phyloP scores from a whole-genome alignment of 2,113 vertebrate species.

The Macquaria australasica region DNA sequence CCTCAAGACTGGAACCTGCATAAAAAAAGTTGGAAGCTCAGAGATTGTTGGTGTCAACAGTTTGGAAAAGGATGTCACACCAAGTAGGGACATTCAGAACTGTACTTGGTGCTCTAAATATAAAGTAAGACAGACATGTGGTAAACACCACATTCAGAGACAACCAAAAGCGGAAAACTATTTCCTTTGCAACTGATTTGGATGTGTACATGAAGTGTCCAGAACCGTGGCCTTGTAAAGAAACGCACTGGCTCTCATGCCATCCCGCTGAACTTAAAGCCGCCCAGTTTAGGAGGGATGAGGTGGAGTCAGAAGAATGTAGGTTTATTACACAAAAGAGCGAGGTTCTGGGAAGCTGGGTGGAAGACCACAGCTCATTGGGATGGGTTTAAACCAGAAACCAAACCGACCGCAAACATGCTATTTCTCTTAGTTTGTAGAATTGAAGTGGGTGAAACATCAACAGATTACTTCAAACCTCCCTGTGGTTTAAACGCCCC shows the following conservation, averaged over 20 bases:
- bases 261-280: conserved; percentile 25
- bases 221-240: conserved; percentile 33
- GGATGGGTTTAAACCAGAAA: conserved; percentile 59
- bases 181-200: conserved; percentile 38
- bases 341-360: conserved; percentile 57
- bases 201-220: conserved; percentile 39
- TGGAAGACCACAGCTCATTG: conserved; percentile 58
- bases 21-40: not conserved
- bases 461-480: conserved; percentile 71
- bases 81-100: conserved; percentile 25
- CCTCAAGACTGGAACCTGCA: not conserved
- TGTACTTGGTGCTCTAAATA: conserved; percentile 32
- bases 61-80: conserved; percentile 33
- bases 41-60: conserved; percentile 1
- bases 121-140: conserved; percentile 45
- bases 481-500: conserved; percentile 50
- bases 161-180: conserved; percentile 31
- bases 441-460: conserved; percentile 63
- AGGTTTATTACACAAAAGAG: conserved; percentile 53
- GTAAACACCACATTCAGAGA: conserved; percentile 39
- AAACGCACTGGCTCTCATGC: conserved; percentile 1
- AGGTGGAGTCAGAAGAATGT: conserved; percentile 66
- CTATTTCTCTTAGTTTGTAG: conserved; percentile 35
- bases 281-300: conserved; percentile 35
- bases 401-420: conserved; percentile 41